Evolutionary conservation across 2,888 invertebrate genomes (phyloP).

Genomic region (Patella pellucida): DNA sequence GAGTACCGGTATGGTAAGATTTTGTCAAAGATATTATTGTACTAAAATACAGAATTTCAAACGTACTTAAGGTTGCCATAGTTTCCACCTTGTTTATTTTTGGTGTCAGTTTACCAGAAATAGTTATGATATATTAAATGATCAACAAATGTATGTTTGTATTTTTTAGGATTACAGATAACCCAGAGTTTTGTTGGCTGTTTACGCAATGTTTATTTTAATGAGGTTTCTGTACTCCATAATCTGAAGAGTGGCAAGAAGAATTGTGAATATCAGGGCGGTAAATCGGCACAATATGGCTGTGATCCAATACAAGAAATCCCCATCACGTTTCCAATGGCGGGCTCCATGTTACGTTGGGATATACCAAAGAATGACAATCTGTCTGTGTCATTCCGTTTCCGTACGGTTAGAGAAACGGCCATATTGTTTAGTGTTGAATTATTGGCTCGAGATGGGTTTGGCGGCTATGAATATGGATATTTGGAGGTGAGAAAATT

Average conservation of each 20-base stretch:
- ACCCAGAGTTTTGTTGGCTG: slow-evolving; percentile 90
- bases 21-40: too few relatives aligned
- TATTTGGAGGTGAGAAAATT: slow-evolving; percentile 47
- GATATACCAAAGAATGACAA: slow-evolving; percentile 31
- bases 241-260: slow-evolving; percentile 74
- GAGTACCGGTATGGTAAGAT: too few relatives aligned
- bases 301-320: slow-evolving; percentile 57
- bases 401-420: slow-evolving; percentile 52
- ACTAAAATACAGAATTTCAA: too few relatives aligned
- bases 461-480: slow-evolving; percentile 48
- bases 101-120: background rate
- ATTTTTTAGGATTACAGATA: slow-evolving; percentile 78
- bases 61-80: too few relatives aligned
- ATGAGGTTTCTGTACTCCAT: slow-evolving; percentile 91
- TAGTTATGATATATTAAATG: background rate
- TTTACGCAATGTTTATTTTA: slow-evolving; percentile 91
- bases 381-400: slow-evolving; percentile 56
- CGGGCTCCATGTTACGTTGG: slow-evolving; percentile 47
- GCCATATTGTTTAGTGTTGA: slow-evolving; percentile 54
- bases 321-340: slow-evolving; percentile 52
- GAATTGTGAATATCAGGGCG: slow-evolving; percentile 47
- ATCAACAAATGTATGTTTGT: background rate
- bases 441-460: slow-evolving; percentile 41
- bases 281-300: slow-evolving; percentile 42
- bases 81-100: background rate